Evolutionary conservation across 2,888 invertebrate species (phyloP).

Genomic region (Apodemia duryi): DNA sequence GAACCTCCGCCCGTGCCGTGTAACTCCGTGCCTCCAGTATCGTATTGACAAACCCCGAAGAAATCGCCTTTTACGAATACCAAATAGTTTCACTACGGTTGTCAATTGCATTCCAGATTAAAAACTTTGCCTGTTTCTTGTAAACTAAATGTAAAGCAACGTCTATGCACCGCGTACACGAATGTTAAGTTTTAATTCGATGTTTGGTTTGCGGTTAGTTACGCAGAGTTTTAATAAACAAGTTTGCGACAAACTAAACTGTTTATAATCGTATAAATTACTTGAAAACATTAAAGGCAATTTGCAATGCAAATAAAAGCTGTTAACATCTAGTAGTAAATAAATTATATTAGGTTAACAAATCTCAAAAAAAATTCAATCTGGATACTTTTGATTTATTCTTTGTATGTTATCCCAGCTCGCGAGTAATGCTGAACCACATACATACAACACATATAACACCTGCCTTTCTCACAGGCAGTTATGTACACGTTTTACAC

Average conservation of each 20-base stretch:
- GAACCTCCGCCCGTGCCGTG: slow-evolving; percentile 29
- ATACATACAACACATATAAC: too few species aligned
- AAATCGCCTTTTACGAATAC: slow-evolving; percentile 39
- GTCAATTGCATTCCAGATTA: slow-evolving; percentile 29
- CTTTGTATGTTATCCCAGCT: too few species aligned
- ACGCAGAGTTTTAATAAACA: not conserved
- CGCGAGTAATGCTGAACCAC: too few species aligned
- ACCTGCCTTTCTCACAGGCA: too few species aligned
- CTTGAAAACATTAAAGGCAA: too few species aligned
- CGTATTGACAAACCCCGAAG: slow-evolving; percentile 39
- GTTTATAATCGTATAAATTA: too few species aligned
- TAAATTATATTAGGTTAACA: too few species aligned
- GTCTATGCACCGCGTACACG: not conserved
- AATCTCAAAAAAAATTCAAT: too few species aligned
- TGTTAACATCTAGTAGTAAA: too few species aligned
- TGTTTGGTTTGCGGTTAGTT: slow-evolving; percentile 2
- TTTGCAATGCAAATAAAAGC: too few species aligned
- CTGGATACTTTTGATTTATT: too few species aligned
- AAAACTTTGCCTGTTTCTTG: slow-evolving; percentile 24
- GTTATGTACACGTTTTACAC: too few species aligned
- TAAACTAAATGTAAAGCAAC: slow-evolving; percentile 20
- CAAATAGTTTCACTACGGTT: slow-evolving; percentile 30
- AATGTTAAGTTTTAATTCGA: slow-evolving; percentile 6
- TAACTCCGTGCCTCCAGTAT: slow-evolving; percentile 30
- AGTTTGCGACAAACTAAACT: not conserved